These are phyloP conservation scores for Hemitrygon akajei DNA, from an alignment of 2,797 vertebrate species.

Conservation along the genomic window DNA sequence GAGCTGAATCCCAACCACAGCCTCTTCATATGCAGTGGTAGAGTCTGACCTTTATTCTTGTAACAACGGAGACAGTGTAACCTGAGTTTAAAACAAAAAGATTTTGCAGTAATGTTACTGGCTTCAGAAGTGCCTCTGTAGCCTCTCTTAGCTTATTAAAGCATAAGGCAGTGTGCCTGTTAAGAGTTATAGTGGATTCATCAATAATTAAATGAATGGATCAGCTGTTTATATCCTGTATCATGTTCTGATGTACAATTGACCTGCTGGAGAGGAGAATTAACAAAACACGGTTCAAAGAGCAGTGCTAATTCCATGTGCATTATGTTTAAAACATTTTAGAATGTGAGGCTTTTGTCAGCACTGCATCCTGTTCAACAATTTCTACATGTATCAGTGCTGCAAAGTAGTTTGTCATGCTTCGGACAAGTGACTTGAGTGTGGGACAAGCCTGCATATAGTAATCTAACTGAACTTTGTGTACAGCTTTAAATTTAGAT, in stretches of 20 bases:
- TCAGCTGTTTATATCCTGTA: background rate
- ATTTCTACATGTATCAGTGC: background rate
- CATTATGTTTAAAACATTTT: no score
- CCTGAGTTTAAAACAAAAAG: background rate
- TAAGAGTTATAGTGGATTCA: background rate
- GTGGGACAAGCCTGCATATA: background rate
- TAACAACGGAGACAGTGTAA: background rate
- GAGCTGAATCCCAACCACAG: no score
- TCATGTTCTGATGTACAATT: background rate
- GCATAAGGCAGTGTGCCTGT: background rate
- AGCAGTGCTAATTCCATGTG: no score
- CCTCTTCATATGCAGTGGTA: no score
- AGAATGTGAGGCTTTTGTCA: background rate
- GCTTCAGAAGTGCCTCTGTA: background rate
- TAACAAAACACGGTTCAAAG: background rate
- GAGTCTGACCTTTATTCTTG: background rate
- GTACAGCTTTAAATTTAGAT: background rate
- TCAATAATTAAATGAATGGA: background rate
- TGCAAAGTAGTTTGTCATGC: background rate
- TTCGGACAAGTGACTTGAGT: background rate
- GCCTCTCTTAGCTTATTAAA: background rate
- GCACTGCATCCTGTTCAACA: background rate
- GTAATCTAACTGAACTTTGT: background rate
- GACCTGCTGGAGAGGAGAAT: background rate
- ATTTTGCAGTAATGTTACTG: background rate